Conservation (phyloP, 2,888 invertebrate species). For the Campoplex capitator region DNA sequence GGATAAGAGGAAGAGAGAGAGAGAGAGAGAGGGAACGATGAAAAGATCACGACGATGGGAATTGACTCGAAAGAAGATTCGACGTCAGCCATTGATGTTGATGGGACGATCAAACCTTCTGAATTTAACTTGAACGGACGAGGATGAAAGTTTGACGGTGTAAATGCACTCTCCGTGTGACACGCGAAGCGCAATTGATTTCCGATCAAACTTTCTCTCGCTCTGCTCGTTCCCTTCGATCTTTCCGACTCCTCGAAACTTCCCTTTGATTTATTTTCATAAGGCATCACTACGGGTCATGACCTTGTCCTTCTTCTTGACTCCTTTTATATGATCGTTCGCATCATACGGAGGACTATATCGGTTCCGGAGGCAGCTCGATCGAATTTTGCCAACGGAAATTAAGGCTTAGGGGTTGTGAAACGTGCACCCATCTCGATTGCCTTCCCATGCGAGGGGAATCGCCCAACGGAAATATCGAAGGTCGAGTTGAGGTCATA, state of each 20-base stretch:
- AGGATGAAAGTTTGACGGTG: conserved; percentile 2
- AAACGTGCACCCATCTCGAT: conserved; percentile 58
- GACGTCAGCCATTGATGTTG: conserved; percentile 8
- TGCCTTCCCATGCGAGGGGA: conserved; percentile 3
- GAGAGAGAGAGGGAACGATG: neutral
- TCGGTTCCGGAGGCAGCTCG: conserved; percentile 19
- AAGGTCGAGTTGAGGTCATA: conserved; percentile 40
- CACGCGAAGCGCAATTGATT: conserved; percentile 27
- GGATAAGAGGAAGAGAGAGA: neutral
- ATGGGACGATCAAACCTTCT: neutral
- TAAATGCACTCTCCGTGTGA: neutral
- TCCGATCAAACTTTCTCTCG: conserved; percentile 10
- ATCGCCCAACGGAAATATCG: conserved; percentile 65
- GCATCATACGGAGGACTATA: neutral
- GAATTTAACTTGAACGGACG: neutral
- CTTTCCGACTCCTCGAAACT: neutral
- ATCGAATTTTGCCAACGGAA: conserved; percentile 67
- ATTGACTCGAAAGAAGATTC: conserved; percentile 23
- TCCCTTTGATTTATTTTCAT: conserved; percentile 37
- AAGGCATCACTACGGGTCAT: neutral
- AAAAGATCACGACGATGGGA: neutral
- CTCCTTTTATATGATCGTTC: neutral
- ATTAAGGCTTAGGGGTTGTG: conserved; percentile 60
- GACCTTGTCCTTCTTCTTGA: neutral
- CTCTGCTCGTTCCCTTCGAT: conserved; percentile 1